Base-by-base conservation (phyloP, 1,140 invertebrate genomes). In the Brachionus rubens region DNA sequence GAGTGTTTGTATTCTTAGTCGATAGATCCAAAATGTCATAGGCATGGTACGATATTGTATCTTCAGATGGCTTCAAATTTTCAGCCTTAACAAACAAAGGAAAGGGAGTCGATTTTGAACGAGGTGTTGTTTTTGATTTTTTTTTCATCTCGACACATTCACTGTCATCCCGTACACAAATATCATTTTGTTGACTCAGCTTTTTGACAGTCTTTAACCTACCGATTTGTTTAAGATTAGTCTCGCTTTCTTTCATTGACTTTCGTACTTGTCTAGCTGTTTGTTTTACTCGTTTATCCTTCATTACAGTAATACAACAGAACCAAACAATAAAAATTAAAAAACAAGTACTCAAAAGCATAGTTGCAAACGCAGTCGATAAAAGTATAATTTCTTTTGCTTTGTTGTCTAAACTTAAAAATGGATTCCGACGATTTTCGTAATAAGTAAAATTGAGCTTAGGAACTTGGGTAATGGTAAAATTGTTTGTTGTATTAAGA, bases 311-410 rank as follows among this genome's bases (percentile, higher is more conserved):
- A 26, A 33, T 19, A 54, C 68, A 72, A 21, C 68, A 72, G 28
- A 72, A 72, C 68, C 46, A 72, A 12, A 28, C 43, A 21, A 72
- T 50, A 40, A 72, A 72, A 1, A 50, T 21, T 7, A 72, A 36
- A 40, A 72, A 72, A 36, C 46, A 72, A 19, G 30, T 54, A 10
- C 68, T 50, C 1, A 72, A 19, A 6, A 72, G 46, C 68, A 72
- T 72, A 14, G 68, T 72, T 28, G 46, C 50, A 36, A 72, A 50
- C 16, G 68, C 46, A 50, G 68, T 72, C 6, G 68, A 72, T 14
- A 72, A 16, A 12, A 72, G 36, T 16, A 72, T 48, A 50, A 72
- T 50, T 33, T 72, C 68, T n/a, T 72, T 48, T 9, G 68, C 68
- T 46, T 65, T 41, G 24, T 65, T 65, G 4, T 65, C 59, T 12